phyloP scores from a whole-genome alignment of 2,113 vertebrate genomes.

The Progne subis region DNA sequence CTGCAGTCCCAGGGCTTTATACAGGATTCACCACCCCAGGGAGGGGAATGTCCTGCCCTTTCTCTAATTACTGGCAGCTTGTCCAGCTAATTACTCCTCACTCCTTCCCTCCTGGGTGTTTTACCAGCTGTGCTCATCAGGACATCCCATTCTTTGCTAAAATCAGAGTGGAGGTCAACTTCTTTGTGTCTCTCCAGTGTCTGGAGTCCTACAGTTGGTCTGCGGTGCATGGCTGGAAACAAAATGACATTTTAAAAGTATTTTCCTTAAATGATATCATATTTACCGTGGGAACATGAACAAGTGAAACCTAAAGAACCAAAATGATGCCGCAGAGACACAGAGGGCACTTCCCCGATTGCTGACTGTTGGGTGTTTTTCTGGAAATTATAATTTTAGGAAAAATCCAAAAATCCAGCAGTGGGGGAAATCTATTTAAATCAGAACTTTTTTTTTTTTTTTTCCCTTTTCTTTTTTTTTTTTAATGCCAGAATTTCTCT shows the following conservation, averaged over 20 bases:
- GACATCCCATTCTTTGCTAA: background rate
- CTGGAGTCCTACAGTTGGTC: background rate
- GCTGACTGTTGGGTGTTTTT: background rate
- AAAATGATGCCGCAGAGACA: background rate
- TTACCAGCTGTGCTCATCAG: background rate
- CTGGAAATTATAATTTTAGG: background rate
- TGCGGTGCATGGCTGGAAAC: fast-evolving
- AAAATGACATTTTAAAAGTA: fast-evolving
- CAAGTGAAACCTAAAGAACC: background rate
- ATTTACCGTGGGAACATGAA: background rate
- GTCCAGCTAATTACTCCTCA: background rate
- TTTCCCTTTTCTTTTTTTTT: background rate
- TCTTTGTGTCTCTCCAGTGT: background rate
- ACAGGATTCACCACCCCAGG: background rate
- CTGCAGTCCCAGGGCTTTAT: fast-evolving
- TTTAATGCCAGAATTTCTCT: background rate
- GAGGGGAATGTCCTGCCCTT: background rate
- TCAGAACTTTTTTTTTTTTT: background rate
- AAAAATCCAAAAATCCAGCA: background rate
- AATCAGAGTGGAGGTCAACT: background rate
- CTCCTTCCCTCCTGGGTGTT: background rate
- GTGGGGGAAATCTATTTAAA: fast-evolving
- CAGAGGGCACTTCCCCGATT: background rate
- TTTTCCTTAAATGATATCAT: background rate
- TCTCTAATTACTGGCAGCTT: background rate